Conservation (phyloP, 2,888 invertebrate species). For the Mythimna loreyi region DNA sequence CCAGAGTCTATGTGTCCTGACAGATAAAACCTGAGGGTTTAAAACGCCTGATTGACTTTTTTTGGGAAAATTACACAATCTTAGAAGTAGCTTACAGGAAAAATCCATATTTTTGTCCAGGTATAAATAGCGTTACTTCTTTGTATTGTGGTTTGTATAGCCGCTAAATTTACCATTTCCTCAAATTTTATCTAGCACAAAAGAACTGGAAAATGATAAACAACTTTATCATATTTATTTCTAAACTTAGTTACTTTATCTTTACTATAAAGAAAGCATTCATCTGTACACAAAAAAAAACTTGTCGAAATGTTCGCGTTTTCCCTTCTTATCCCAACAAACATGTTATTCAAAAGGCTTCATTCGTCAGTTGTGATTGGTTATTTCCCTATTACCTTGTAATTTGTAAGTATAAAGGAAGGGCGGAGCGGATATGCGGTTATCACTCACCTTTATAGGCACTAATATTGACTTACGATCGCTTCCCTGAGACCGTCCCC, state of each 20-base stretch:
- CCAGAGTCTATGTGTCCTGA: no score
- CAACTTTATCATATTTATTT: not conserved
- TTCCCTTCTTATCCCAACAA: constrained; percentile 33
- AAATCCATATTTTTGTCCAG: not conserved
- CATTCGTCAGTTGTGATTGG: constrained; percentile 67
- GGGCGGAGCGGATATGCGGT: constrained; percentile 76
- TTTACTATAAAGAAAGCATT: constrained; percentile 20
- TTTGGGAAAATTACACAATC: no score
- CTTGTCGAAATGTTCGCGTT: constrained; percentile 2
- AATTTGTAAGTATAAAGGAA: constrained; percentile 75
- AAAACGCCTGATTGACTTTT: no score
- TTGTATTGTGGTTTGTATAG: constrained; percentile 12
- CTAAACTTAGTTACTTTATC: constrained; percentile 6
- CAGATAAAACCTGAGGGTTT: no score
- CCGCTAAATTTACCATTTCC: constrained; percentile 6
- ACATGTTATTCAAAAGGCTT: constrained; percentile 60
- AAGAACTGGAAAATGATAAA: not conserved
- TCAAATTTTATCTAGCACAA: not conserved
- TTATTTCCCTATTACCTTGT: constrained; percentile 75
- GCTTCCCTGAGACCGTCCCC: constrained; percentile 74
- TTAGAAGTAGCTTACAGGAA: no score
- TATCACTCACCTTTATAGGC: constrained; percentile 89
- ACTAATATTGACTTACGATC: constrained; percentile 87
- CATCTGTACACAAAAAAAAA: constrained; percentile 17
- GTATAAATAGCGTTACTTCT: constrained; percentile 8